Percentiles rank a stretch among this genome's conserved stretches.
Evolutionary conservation across 2,113 vertebrate genomes (phyloP).

Genomic region (Periophthalmodon schlosseri): DNA sequence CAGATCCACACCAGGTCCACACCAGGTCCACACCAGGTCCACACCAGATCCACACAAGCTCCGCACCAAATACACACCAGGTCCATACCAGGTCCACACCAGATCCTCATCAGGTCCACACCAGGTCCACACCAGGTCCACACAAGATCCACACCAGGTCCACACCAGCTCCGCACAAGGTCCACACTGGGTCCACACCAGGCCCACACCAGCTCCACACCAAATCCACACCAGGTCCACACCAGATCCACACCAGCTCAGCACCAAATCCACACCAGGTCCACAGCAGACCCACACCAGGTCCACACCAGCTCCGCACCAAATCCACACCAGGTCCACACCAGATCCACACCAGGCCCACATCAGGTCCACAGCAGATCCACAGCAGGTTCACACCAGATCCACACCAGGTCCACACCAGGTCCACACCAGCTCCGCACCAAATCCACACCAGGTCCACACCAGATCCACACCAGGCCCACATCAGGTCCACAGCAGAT

Average conservation of each 20-base stretch:
- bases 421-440: background rate
- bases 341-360: too few species aligned
- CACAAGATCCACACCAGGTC: too few species aligned
- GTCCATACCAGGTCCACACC: slow-evolving; percentile 1
- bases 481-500: slow-evolving; percentile 9
- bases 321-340: slow-evolving; percentile 3
- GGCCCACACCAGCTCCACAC: slow-evolving; percentile 2
- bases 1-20: slow-evolving; percentile 2
- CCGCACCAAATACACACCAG: slow-evolving; percentile 3
- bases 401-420: slow-evolving; percentile 15
- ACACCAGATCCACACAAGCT: slow-evolving; percentile 7
- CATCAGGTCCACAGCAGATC: slow-evolving; percentile 7
- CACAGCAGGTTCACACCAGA: background rate
- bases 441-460: slow-evolving; percentile 18
- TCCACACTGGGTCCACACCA: slow-evolving; percentile 3
- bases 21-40: slow-evolving; percentile 6
- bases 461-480: background rate
- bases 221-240: slow-evolving; percentile 6
- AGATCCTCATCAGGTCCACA: too few species aligned
- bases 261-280: slow-evolving; percentile 6
- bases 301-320: too few species aligned
- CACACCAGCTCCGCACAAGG: too few species aligned
- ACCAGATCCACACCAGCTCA: slow-evolving; percentile 6
- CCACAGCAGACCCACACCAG: slow-evolving; percentile 1
- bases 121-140: slow-evolving; percentile 4